Evolutionary conservation across 1,140 invertebrate species (phyloP).

Genomic region (Lepidurus couesii): DNA sequence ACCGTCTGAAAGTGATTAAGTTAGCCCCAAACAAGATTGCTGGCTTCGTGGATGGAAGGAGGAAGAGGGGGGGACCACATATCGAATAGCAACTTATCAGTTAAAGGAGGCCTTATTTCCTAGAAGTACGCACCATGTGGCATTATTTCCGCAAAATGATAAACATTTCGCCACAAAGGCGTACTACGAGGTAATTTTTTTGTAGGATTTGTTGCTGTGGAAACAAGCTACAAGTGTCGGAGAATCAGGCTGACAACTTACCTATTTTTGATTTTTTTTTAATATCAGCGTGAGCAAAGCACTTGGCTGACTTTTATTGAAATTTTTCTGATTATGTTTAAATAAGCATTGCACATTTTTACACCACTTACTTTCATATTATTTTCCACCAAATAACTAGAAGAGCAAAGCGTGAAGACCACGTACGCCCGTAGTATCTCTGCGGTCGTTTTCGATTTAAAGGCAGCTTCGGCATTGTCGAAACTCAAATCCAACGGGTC

Average conservation of each 20-base stretch:
- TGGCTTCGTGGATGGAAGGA: not conserved
- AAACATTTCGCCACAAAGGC: too few species aligned
- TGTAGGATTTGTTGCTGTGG: too few species aligned
- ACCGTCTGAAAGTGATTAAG: not conserved
- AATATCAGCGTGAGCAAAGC: not conserved
- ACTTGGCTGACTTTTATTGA: not conserved
- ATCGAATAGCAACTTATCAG: not conserved
- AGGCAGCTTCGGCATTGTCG: slow-evolving; percentile 50
- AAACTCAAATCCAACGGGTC: slow-evolving; percentile 83
- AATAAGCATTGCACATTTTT: not conserved
- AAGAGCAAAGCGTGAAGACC: slow-evolving; percentile 88
- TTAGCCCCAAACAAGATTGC: not conserved
- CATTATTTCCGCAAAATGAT: not conserved
- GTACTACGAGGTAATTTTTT: too few species aligned
- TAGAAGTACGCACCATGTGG: not conserved
- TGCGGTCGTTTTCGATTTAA: slow-evolving; percentile 81
- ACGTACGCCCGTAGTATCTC: slow-evolving; percentile 87
- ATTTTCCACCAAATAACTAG: slow-evolving; percentile 84
- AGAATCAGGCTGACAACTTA: not conserved
- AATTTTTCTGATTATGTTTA: not conserved
- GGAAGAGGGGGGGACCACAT: not conserved
- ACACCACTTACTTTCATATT: slow-evolving; percentile 76
- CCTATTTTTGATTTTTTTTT: not conserved
- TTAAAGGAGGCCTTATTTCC: not conserved
- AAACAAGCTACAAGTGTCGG: too few species aligned